Percentiles rank a stretch among this genome's conserved stretches.
Conservation (phyloP, 2,888 invertebrate species). For the Brenthis hecate region DNA sequence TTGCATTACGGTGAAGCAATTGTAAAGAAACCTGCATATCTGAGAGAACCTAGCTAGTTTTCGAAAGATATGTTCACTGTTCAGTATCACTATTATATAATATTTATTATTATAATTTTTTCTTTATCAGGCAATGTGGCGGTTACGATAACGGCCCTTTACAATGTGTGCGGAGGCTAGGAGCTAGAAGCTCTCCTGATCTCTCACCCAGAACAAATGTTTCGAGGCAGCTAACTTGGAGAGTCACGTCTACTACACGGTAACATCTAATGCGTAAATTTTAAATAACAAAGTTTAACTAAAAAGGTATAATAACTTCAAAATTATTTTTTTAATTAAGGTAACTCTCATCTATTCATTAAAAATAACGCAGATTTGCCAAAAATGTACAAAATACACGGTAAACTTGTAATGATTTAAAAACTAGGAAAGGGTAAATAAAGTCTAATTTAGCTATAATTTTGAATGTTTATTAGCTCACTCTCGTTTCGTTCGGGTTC, state of each 20-base stretch:
- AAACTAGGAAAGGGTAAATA: too few relatives aligned
- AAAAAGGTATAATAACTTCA: background rate
- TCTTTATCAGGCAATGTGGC: conserved; percentile 65
- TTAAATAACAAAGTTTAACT: background rate
- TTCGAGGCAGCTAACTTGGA: conserved; percentile 72
- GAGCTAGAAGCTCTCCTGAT: conserved; percentile 69
- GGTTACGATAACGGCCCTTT: conserved; percentile 65
- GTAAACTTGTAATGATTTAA: too few relatives aligned
- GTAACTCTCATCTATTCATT: too few relatives aligned
- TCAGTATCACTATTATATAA: background rate
- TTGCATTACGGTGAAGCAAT: too few relatives aligned
- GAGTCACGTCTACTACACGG: conserved; percentile 66
- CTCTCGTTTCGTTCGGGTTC: too few relatives aligned
- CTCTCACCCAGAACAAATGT: conserved; percentile 63
- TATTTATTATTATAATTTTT: background rate
- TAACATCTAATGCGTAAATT: conserved; percentile 37
- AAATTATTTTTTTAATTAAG: too few relatives aligned
- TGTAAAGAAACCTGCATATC: too few relatives aligned
- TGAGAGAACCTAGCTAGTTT: too few relatives aligned
- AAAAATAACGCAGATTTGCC: too few relatives aligned
- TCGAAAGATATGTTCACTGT: background rate
- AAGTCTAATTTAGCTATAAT: too few relatives aligned
- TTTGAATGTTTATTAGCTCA: too few relatives aligned
- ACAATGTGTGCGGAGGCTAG: conserved; percentile 60
- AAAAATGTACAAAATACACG: too few relatives aligned